Evolutionary conservation across 2,797 vertebrate species (phyloP), one percentile per base, ranked within the genome.

Genomic region (Sebastolobus alascanus): DNA sequence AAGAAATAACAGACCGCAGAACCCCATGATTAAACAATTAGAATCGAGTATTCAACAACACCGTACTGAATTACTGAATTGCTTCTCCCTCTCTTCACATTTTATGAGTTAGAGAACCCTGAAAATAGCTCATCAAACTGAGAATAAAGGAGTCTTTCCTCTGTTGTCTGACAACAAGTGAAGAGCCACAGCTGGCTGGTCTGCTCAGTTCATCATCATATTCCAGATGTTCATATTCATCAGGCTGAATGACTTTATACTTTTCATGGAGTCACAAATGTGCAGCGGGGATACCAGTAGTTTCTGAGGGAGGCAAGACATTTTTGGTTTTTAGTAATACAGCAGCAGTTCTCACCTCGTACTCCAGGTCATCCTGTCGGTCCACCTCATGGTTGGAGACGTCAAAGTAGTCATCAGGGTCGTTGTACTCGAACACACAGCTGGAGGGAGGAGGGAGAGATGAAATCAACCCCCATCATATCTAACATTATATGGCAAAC

Each of bases 361-460:
- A 97, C 89, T 97, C 96, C 91, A 97, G 91, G 70, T 96, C 95
- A 2, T 96, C 96, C 63, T 94, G 87, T n/a, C 96, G 83, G 89
- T 97, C 96, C 86, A 95, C 96, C 77, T 97, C 96, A 4, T 96
- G 96, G 4, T 95, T 93, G 12, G 90, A 92, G 27, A 95, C 94
- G 83, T 97, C 96, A 68, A 96, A 94, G 90, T 96, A 96, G 85
- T 96, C 96, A 4, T 92, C 91, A 1, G 95, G 95, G 86, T 97
- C 96, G 25, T 96, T 95, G 91, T 95, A 97, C 77, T 94, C 95
- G 56, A 96, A 90, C 37, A 95, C 85, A 61, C 95, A 92, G 73
- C 96, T 97, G 90, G 9, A 54, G 71, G 59, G 52, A 56, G 60
- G 31, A 37, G 11, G 4, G 50, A 55, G 20, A 2, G 40, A 33